These are phyloP conservation scores for Pollenia labialis DNA, from an alignment of 2,888 invertebrate genomes.

Conservation along the genomic window DNA sequence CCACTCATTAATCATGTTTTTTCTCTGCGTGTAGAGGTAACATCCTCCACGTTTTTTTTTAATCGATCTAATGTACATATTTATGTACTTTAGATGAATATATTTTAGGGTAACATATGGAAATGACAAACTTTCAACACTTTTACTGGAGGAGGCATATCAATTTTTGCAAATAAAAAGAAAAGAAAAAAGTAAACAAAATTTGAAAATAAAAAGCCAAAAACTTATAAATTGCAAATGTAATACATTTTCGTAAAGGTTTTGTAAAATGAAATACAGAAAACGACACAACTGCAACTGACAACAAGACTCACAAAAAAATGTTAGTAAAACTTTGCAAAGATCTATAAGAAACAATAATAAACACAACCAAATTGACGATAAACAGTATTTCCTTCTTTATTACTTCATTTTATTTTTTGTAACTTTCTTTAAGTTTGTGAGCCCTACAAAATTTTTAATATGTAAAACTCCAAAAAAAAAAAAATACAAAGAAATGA, in stretches of 20 bases:
- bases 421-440: background rate
- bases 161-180: slow-evolving; percentile 53
- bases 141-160: slow-evolving; percentile 29
- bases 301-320: background rate
- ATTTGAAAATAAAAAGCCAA: background rate
- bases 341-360: background rate
- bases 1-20: too few species aligned
- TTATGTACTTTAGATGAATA: too few species aligned
- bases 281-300: background rate
- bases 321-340: background rate
- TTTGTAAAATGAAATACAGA: background rate
- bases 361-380: too few species aligned
- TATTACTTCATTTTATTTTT: too few species aligned
- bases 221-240: slow-evolving; percentile 36
- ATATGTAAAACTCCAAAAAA: slow-evolving; percentile 8
- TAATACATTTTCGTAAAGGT: slow-evolving; percentile 7
- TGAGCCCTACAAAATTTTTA: background rate
- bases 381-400: too few species aligned
- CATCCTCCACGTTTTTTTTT: too few species aligned
- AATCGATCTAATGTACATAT: too few species aligned
- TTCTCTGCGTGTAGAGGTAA: too few species aligned
- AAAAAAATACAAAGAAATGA: slow-evolving; percentile 13
- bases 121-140: too few species aligned
- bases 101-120: too few species aligned
- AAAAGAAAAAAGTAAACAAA: slow-evolving; percentile 8